Conservation (phyloP, 2,888 invertebrate species). For the Melangyna quadrimaculata region DNA sequence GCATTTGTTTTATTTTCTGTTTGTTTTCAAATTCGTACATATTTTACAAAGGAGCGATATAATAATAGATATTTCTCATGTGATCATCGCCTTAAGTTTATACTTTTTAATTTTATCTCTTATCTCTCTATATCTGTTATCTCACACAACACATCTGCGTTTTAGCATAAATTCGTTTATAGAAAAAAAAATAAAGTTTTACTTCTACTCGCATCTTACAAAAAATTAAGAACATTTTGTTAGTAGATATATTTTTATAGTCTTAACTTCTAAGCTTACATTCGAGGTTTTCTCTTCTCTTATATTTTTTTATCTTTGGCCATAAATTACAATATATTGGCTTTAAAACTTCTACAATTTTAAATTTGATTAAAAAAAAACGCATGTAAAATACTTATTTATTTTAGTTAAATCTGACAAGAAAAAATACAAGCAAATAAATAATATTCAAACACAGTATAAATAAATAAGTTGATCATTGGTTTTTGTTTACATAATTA, state of each 20-base stretch:
- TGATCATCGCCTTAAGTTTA: not conserved
- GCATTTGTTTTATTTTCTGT: too few relatives aligned
- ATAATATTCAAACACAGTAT: not conserved
- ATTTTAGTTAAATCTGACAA: not conserved
- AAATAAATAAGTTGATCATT: not conserved
- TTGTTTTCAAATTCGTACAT: not conserved
- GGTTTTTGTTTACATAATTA: not conserved
- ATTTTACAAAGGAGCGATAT: not conserved
- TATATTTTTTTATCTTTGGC: not conserved
- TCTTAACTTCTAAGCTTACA: not conserved
- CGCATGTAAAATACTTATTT: not conserved
- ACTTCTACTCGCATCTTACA: not conserved
- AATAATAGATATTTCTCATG: not conserved
- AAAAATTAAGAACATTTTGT: not conserved
- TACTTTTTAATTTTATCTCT: not conserved
- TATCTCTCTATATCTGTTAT: too few relatives aligned
- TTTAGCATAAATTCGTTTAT: not conserved
- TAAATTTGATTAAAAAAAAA: not conserved
- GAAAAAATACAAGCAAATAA: not conserved
- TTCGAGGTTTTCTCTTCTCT: not conserved
- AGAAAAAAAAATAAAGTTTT: not conserved
- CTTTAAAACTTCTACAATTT: not conserved
- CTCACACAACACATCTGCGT: too few relatives aligned
- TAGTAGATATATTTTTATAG: not conserved
- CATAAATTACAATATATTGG: not conserved